Conservation (phyloP, 2,888 invertebrate species). For the Cerceris ruficornis region DNA sequence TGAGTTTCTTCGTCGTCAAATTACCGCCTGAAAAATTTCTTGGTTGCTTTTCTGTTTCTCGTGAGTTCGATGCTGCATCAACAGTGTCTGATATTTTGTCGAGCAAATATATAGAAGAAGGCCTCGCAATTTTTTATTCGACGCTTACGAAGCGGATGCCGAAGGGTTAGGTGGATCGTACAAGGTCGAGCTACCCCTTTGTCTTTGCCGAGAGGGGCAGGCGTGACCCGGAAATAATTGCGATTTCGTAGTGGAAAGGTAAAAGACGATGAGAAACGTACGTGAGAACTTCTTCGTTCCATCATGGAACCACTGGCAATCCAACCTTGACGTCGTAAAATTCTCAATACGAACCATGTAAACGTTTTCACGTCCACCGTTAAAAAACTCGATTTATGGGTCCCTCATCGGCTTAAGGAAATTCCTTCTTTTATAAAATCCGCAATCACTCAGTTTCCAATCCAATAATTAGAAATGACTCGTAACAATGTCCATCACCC, state of each 20-base stretch:
- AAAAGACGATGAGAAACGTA: conserved; percentile 14
- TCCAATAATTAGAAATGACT: too few relatives aligned
- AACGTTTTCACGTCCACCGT: too few relatives aligned
- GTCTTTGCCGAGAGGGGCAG: conserved; percentile 22
- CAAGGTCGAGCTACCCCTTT: conserved; percentile 24
- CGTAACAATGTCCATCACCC: too few relatives aligned
- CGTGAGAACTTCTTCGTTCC: conserved; percentile 12
- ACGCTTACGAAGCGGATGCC: conserved; percentile 5
- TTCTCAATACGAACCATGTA: background rate
- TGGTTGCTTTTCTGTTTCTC: background rate
- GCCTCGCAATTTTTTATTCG: background rate
- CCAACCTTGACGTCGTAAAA: conserved; percentile 29
- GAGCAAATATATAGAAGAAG: background rate
- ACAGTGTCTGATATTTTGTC: background rate
- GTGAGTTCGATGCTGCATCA: background rate
- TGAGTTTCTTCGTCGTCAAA: background rate
- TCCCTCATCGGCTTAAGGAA: too few relatives aligned
- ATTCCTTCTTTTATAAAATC: too few relatives aligned
- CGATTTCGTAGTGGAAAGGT: conserved; percentile 40
- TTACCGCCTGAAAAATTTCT: too few relatives aligned
- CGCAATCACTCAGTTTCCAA: too few relatives aligned
- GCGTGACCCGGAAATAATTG: conserved; percentile 56
- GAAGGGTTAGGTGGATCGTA: conserved; percentile 18
- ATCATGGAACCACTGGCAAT: conserved; percentile 1
- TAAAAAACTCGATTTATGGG: too few relatives aligned